Percentiles rank a stretch among this genome's conserved stretches.
These are phyloP conservation scores for Ceriagrion tenellum DNA, from an alignment of 2,888 invertebrate species.

Conservation along the genomic window DNA sequence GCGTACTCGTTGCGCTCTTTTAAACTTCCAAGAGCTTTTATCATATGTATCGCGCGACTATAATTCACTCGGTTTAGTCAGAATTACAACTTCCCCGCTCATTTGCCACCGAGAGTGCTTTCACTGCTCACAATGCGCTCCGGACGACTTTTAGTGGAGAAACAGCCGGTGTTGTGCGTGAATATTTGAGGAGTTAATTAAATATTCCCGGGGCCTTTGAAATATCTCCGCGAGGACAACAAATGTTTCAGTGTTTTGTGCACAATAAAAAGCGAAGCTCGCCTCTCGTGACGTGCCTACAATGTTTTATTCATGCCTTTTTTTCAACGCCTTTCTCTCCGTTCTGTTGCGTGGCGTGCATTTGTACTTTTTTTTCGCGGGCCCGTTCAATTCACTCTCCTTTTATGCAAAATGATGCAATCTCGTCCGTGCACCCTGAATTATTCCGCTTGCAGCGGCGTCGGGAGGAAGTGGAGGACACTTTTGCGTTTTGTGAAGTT, in stretches of 20 bases:
- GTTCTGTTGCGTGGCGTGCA: background rate
- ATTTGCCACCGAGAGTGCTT: background rate
- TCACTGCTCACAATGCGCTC: background rate
- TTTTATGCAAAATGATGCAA: background rate
- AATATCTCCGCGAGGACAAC: constrained; percentile 5
- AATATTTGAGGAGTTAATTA: constrained; percentile 33
- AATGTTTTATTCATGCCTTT: background rate
- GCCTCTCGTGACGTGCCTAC: background rate
- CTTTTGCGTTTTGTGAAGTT: background rate
- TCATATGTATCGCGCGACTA: background rate
- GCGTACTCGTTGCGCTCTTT: too few species aligned
- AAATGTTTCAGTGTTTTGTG: background rate
- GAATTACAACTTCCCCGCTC: background rate
- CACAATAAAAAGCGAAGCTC: background rate
- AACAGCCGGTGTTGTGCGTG: background rate
- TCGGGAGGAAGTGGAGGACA: background rate
- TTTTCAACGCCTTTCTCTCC: background rate
- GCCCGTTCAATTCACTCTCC: background rate
- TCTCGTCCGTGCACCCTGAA: background rate
- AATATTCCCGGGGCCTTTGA: constrained; percentile 13
- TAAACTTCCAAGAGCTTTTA: background rate
- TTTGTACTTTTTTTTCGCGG: background rate
- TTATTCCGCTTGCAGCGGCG: background rate
- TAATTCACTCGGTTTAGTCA: background rate
- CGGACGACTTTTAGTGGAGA: background rate